Evolutionary conservation across 2,113 vertebrate species (phyloP).

Genomic region (Cottus gobio): DNA sequence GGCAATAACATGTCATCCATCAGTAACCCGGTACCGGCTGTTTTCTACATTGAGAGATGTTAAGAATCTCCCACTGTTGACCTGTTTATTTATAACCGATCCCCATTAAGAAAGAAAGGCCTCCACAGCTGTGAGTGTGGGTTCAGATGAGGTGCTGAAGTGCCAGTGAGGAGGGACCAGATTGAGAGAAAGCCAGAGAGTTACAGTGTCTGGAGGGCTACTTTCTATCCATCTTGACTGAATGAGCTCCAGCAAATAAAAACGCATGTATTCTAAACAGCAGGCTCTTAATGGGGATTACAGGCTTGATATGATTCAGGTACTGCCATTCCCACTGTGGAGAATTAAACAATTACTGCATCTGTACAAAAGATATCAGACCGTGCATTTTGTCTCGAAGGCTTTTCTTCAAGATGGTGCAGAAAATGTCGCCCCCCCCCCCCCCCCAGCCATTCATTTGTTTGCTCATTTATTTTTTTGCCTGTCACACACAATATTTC

Average conservation of each 20-base stretch:
- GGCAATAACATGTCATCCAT: constrained; percentile 6
- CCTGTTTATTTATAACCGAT: constrained; percentile 49
- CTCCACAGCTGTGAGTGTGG: constrained; percentile 6
- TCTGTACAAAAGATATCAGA: constrained; percentile 34
- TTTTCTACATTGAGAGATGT: constrained; percentile 18
- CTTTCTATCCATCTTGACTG: constrained; percentile 15
- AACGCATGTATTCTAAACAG: constrained; percentile 15
- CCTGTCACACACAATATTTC: constrained; percentile 41
- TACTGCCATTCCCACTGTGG: constrained; percentile 9
- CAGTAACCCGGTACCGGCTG: constrained; percentile 53
- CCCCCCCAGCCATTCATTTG: constrained; percentile 26
- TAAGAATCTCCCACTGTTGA: constrained; percentile 41
- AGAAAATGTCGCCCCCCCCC: constrained; percentile 17
- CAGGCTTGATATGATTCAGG: constrained; percentile 35
- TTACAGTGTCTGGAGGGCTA: not conserved
- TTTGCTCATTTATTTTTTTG: constrained; percentile 46
- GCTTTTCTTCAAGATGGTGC: constrained; percentile 31
- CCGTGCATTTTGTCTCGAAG: constrained; percentile 4
- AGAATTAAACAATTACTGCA: constrained; percentile 33
- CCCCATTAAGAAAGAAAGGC: constrained; percentile 32
- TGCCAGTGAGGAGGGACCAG: not conserved
- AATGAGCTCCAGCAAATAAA: constrained; percentile 38
- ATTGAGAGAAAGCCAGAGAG: constrained; percentile 14
- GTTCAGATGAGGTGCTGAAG: constrained; percentile 30
- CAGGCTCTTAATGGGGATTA: constrained; percentile 38